A percentile compares a stretch with the other conserved stretches of the same genome.
Conservation (phyloP, 2,888 invertebrate species). For the Lycia hirtaria region DNA sequence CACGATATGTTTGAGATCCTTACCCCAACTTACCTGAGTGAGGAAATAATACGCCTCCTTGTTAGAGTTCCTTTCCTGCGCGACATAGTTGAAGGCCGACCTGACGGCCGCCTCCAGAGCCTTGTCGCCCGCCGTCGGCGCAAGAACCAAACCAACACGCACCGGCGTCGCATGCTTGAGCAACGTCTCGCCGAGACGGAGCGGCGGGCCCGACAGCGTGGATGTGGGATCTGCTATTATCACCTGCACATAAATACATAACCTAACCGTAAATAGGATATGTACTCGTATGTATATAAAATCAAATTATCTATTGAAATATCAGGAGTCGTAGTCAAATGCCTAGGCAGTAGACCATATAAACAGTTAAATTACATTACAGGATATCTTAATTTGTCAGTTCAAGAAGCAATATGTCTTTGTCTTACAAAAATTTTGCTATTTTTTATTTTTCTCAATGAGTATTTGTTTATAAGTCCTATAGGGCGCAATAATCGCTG, state of each 20-base stretch:
- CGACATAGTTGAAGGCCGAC: constrained; percentile 95
- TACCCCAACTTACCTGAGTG: constrained; percentile 86
- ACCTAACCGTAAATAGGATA: too few relatives aligned
- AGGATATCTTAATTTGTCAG: too few relatives aligned
- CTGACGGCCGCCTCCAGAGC: constrained; percentile 93
- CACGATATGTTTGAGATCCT: neutral
- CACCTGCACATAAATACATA: constrained; percentile 82
- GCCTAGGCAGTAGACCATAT: too few relatives aligned
- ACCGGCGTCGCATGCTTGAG: constrained; percentile 95
- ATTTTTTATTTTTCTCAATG: too few relatives aligned
- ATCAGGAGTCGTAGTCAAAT: too few relatives aligned
- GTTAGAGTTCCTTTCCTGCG: constrained; percentile 89
- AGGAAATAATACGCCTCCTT: constrained; percentile 93
- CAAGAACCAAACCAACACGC: constrained; percentile 94
- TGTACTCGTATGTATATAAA: too few relatives aligned
- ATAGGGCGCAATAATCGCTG: too few relatives aligned
- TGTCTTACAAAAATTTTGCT: too few relatives aligned
- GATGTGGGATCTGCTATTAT: constrained; percentile 94
- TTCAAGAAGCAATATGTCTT: too few relatives aligned
- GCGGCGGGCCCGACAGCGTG: constrained; percentile 87
- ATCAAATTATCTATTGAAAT: too few relatives aligned
- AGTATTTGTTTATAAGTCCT: too few relatives aligned
- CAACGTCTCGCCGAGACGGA: constrained; percentile 96
- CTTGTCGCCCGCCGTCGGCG: constrained; percentile 85
- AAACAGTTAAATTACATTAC: too few relatives aligned